A percentile compares a stretch with the other conserved stretches of the same genome.
Conservation (phyloP, 2,113 vertebrate species). For the Polyodon spathula region DNA sequence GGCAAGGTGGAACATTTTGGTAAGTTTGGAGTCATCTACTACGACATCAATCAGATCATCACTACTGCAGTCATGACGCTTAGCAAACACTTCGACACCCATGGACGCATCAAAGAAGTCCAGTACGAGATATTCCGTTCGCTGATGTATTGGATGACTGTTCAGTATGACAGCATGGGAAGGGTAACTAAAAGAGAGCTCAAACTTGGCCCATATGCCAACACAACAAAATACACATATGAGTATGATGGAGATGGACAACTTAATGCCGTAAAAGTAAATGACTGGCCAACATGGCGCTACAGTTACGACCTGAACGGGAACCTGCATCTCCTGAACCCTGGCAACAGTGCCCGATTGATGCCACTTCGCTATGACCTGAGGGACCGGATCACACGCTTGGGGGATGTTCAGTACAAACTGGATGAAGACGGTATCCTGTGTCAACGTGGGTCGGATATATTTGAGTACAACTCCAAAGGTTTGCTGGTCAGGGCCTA, state of each 20-base stretch:
- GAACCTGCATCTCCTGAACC: conserved; percentile 89
- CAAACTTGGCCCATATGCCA: conserved; percentile 95
- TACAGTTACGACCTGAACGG: conserved; percentile 97
- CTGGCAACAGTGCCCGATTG: conserved; percentile 83
- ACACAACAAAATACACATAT: conserved; percentile 95
- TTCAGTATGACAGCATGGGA: conserved; percentile 97
- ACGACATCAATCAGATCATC: conserved; percentile 97
- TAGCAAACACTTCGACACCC: conserved; percentile 96
- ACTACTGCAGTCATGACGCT: conserved; percentile 97
- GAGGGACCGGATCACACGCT: conserved; percentile 84
- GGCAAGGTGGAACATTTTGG: conserved; percentile 98
- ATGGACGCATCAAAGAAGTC: conserved; percentile 94
- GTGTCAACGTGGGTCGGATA: conserved; percentile 78
- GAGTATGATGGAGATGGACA: conserved; percentile 95
- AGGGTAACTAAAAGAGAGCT: conserved; percentile 91
- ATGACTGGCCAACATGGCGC: conserved; percentile 95
- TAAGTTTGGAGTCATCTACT: conserved; percentile 97
- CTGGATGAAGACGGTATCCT: conserved; percentile 91
- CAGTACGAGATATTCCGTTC: conserved; percentile 97
- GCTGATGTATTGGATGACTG: conserved; percentile 99
- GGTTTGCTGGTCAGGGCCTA: conserved; percentile 86
- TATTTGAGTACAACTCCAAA: conserved; percentile 97
- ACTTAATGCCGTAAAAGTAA: conserved; percentile 88
- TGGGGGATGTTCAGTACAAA: conserved; percentile 89
- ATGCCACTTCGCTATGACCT: conserved; percentile 92